phyloP scores from a whole-genome alignment of 2,113 vertebrate genomes.

The Corythaixoides concolor region DNA sequence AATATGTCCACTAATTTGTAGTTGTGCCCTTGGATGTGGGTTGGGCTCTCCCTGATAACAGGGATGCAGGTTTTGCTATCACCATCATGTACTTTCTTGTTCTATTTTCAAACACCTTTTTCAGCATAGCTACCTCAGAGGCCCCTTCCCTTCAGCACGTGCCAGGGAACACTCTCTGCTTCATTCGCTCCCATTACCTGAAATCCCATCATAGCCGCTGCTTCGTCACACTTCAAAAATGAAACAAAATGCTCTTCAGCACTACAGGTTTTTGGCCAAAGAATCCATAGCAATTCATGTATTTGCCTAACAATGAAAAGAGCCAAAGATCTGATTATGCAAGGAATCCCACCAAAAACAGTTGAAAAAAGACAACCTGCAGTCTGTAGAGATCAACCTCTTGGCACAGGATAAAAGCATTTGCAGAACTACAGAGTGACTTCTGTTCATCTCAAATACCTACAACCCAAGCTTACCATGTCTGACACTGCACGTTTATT shows the following conservation, averaged over 20 bases:
- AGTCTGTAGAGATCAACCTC: neutral
- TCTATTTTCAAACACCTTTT: neutral
- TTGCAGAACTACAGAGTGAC: neutral
- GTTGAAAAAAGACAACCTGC: neutral
- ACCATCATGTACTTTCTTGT: fast-evolving
- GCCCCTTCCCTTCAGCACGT: neutral
- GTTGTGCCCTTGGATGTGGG: neutral
- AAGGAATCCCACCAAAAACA: neutral
- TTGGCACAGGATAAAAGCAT: neutral
- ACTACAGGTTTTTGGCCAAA: neutral
- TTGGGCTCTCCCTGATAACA: neutral
- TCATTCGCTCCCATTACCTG: neutral
- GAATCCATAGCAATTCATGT: neutral
- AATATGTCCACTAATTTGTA: neutral
- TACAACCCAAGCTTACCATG: too few relatives aligned
- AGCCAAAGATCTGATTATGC: neutral
- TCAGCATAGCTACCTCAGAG: neutral
- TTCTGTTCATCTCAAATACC: neutral
- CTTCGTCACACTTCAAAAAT: neutral
- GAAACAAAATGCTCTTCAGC: neutral
- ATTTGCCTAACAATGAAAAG: neutral
- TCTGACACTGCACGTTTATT: neutral
- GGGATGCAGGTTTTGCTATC: fast-evolving
- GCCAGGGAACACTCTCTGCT: neutral
- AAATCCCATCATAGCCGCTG: neutral